A percentile compares a stretch with the other conserved stretches of the same genome.
These are phyloP conservation scores for Torymus auratus DNA, from an alignment of 2,888 invertebrate genomes.

Conservation along the genomic window DNA sequence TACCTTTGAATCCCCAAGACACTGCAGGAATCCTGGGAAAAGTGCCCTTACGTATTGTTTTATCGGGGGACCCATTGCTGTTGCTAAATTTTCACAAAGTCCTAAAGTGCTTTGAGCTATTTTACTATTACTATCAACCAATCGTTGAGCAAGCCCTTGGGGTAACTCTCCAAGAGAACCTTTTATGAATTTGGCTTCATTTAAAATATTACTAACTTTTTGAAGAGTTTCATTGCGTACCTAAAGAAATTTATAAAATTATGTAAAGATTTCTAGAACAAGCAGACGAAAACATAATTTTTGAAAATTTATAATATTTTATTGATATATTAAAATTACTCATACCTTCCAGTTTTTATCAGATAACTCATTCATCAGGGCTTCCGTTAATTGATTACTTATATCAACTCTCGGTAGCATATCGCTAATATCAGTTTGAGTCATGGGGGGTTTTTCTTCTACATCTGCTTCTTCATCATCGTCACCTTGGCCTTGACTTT, in stretches of 20 bases:
- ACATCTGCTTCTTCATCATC: slow-evolving; percentile 77
- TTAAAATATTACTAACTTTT: slow-evolving; percentile 84
- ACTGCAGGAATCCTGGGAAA: slow-evolving; percentile 88
- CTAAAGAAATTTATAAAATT: slow-evolving; percentile 49
- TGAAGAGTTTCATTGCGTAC: slow-evolving; percentile 78
- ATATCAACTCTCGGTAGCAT: slow-evolving; percentile 88
- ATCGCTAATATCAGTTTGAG: slow-evolving; percentile 80
- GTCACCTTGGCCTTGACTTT: slow-evolving; percentile 74
- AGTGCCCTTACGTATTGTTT: slow-evolving; percentile 88
- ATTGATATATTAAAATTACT: slow-evolving; percentile 13
- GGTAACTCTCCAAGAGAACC: slow-evolving; percentile 90
- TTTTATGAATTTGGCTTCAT: slow-evolving; percentile 88
- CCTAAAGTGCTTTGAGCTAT: slow-evolving; percentile 90
- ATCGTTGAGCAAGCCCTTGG: slow-evolving; percentile 85
- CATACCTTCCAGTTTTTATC: slow-evolving; percentile 95
- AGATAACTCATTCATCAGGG: slow-evolving; percentile 86
- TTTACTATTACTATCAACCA: slow-evolving; percentile 94
- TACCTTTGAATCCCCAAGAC: slow-evolving; percentile 85
- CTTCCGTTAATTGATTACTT: slow-evolving; percentile 88
- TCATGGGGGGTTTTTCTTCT: slow-evolving; percentile 77
- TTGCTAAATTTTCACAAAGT: slow-evolving; percentile 89
- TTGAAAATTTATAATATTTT: no score
- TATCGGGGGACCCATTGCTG: slow-evolving; percentile 89
- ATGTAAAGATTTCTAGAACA: no score
- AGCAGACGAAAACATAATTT: no score